Percentiles rank a stretch among this genome's conserved stretches.
phyloP scores from a whole-genome alignment of 2,113 vertebrate species.

The Hypocryptadius cinnamomeus region DNA sequence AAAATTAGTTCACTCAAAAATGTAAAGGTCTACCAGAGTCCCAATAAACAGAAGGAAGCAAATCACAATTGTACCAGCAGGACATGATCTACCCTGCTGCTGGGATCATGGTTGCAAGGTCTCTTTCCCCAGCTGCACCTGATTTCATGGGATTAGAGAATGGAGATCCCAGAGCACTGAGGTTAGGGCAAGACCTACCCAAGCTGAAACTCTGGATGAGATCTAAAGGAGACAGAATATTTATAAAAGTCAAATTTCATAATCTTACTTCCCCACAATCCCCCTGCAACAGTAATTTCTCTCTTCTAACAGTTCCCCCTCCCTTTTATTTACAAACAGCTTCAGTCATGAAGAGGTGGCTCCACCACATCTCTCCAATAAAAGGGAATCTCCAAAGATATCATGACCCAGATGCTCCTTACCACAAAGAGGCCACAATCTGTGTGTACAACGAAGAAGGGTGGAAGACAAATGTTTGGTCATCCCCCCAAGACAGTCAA shows the following conservation, averaged over 20 bases:
- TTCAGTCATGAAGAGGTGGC: neutral
- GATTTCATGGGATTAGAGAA: conserved; percentile 35
- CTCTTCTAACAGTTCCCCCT: neutral
- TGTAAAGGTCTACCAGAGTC: neutral
- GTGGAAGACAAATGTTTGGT: neutral
- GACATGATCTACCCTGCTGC: neutral
- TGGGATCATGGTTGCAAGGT: neutral
- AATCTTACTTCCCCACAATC: neutral
- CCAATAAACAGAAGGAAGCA: neutral
- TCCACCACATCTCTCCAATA: neutral
- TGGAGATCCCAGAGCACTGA: neutral
- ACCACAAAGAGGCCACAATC: neutral
- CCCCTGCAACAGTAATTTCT: neutral
- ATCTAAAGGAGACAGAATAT: conserved; percentile 50
- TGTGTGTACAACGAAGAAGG: neutral
- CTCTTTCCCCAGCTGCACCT: neutral
- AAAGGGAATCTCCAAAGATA: neutral
- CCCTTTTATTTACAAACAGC: neutral
- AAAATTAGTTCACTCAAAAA: neutral
- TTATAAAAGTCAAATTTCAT: neutral
- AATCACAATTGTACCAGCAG: neutral
- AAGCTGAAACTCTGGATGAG: conserved; percentile 47
- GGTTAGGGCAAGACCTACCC: conserved; percentile 26
- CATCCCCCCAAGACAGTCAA: neutral
- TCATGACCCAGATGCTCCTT: neutral